phyloP scores from a whole-genome alignment of 2,113 vertebrate species.

The Lycaon pictus region DNA sequence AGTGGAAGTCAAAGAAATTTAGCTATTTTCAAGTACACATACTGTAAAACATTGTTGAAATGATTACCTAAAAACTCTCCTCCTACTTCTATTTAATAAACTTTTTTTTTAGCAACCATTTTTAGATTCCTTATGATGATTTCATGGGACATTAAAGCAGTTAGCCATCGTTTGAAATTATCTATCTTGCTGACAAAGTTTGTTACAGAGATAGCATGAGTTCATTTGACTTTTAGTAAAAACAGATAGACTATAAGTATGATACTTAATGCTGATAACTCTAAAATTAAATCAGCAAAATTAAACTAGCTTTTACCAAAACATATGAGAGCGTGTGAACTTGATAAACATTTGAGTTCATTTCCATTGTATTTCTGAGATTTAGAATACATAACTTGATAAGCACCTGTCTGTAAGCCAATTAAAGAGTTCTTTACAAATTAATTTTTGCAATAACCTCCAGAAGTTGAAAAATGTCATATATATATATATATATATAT shows the following conservation, averaged over 20 bases:
- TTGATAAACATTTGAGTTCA: neutral
- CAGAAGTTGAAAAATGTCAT: neutral
- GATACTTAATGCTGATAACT: neutral
- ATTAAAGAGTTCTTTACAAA: neutral
- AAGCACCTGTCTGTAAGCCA: neutral
- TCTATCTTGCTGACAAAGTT: neutral
- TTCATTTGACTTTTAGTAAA: neutral
- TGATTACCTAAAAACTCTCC: neutral
- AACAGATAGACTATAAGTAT: neutral
- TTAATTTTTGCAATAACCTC: neutral
- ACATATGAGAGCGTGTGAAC: neutral
- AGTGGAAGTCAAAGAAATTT: neutral
- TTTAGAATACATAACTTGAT: neutral
- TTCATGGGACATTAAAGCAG: neutral
- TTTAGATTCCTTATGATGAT: neutral
- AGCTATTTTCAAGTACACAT: neutral
- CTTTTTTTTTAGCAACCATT: neutral
- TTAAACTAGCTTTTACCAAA: neutral
- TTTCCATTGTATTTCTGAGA: neutral
- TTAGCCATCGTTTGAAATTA: neutral
- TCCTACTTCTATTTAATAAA: neutral
- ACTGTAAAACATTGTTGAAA: neutral
- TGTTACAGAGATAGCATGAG: neutral
- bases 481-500: neutral
- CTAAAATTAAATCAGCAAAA: neutral